These are phyloP conservation scores for Spizella passerina DNA, from an alignment of 2,797 vertebrate genomes.

Conservation along the genomic window DNA sequence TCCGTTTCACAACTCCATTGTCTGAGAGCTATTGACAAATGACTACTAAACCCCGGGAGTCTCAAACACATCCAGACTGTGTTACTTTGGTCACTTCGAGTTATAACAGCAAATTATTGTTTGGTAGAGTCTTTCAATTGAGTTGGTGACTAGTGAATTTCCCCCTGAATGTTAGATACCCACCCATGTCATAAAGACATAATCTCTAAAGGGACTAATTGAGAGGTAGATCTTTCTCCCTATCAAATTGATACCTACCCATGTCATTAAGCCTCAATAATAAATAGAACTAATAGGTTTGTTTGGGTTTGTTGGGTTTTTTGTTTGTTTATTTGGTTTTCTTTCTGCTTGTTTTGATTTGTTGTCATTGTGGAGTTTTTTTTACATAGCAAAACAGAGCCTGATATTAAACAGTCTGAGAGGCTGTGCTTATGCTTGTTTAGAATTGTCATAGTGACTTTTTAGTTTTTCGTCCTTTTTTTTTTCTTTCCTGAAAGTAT, in stretches of 20 bases:
- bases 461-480: fast-evolving
- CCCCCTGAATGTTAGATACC: background rate
- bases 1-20: background rate
- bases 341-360: background rate
- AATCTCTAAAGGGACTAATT: background rate
- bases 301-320: background rate
- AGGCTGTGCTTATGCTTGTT: background rate
- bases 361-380: background rate
- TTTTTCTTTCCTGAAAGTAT: background rate
- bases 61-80: background rate
- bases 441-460: background rate
- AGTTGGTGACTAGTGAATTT: background rate
- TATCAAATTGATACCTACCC: background rate
- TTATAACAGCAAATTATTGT: background rate
- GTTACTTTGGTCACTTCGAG: background rate
- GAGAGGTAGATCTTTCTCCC: background rate
- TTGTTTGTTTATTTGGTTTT: background rate
- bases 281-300: background rate
- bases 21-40: background rate
- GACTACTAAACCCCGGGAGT: background rate
- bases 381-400: background rate
- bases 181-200: background rate
- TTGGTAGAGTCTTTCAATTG: background rate
- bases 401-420: background rate
- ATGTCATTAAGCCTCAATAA: background rate